These are phyloP conservation scores for Macrophya annulata DNA, from an alignment of 2,888 invertebrate species.

Conservation along the genomic window DNA sequence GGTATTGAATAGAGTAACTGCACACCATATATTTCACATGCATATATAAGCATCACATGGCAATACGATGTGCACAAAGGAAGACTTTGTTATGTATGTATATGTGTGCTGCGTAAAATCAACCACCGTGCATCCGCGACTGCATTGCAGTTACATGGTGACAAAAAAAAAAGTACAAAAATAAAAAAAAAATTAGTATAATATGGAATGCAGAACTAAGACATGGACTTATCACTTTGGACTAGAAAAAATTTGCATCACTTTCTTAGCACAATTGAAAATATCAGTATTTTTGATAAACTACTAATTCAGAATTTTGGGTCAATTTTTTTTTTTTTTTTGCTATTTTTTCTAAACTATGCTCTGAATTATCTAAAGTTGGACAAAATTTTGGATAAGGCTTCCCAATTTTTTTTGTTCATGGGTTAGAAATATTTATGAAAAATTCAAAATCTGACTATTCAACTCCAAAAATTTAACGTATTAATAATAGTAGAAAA, in stretches of 20 bases:
- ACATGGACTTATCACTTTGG: background rate
- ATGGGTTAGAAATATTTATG: background rate
- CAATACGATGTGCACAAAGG: conserved; percentile 18
- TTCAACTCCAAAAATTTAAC: background rate
- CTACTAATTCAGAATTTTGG: too few relatives aligned
- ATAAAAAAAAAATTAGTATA: background rate
- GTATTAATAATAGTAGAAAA: background rate
- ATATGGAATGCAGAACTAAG: background rate
- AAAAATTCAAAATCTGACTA: background rate
- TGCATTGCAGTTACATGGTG: conserved; percentile 6
- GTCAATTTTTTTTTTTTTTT: too few relatives aligned
- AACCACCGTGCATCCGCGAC: conserved; percentile 64
- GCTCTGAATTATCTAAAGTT: too few relatives aligned
- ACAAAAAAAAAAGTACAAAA: background rate
- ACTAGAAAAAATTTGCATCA: background rate
- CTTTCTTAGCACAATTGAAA: background rate
- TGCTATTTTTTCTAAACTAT: too few relatives aligned
- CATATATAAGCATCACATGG: background rate
- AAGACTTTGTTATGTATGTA: background rate
- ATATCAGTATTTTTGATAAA: background rate
- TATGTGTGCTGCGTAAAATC: conserved; percentile 51
- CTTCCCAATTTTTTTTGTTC: background rate
- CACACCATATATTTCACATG: background rate
- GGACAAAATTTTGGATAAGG: too few relatives aligned
- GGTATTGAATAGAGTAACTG: background rate